Conservation (phyloP, 2,797 vertebrate genomes). For the Tiaroga cobitis region DNA sequence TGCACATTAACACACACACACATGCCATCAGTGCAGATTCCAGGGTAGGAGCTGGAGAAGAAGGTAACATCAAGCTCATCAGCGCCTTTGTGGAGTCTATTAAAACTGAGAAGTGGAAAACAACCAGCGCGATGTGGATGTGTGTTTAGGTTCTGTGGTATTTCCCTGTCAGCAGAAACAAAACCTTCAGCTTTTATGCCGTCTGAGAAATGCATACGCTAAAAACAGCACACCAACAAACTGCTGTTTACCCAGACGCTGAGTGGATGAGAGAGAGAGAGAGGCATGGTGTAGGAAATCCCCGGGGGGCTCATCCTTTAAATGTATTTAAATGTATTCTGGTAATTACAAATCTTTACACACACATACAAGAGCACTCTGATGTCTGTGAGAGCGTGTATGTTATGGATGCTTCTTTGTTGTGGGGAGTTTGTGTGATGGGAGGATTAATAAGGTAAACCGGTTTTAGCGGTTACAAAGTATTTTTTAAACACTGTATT, state of each 20-base stretch:
- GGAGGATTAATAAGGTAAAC: conserved; percentile 40
- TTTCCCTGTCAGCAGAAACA: conserved; percentile 23
- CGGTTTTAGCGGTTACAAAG: neutral
- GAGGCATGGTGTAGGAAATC: conserved; percentile 70
- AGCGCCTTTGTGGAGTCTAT: conserved; percentile 38
- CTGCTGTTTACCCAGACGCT: conserved; percentile 15
- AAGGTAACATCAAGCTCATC: conserved; percentile 66
- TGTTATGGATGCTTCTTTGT: conserved; percentile 27
- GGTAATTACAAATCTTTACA: conserved; percentile 83
- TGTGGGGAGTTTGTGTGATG: conserved; percentile 45
- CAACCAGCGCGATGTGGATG: conserved; percentile 48
- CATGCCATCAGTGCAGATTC: conserved; percentile 59
- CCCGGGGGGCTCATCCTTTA: conserved; percentile 73
- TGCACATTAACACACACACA: conserved; percentile 8
- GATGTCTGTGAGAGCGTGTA: conserved; percentile 13
- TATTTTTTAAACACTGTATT: conserved; percentile 7
- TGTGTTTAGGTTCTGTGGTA: conserved; percentile 54
- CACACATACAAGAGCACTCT: conserved; percentile 61
- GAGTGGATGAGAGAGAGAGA: conserved; percentile 54
- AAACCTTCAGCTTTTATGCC: conserved; percentile 27
- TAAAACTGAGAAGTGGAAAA: conserved; percentile 11
- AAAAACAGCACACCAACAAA: conserved; percentile 39
- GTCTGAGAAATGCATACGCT: conserved; percentile 14
- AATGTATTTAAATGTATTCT: conserved; percentile 84
- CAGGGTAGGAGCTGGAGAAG: conserved; percentile 38